Conservation (phyloP, 2,888 invertebrate genomes). For the Drosophila leonis region DNA sequence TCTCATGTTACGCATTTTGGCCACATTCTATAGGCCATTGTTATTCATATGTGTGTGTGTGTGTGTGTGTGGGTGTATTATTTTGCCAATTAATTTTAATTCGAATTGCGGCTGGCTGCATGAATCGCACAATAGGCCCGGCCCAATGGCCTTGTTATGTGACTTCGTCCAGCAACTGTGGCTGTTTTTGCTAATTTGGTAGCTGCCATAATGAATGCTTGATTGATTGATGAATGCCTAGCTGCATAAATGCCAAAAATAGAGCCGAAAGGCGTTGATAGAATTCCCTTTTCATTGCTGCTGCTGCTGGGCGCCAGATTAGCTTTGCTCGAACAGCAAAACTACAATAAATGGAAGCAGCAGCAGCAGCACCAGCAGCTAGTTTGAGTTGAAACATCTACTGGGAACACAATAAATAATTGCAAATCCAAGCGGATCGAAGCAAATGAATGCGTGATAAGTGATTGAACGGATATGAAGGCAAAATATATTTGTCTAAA, state of each 20-base stretch:
- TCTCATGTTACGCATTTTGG: constrained; percentile 35
- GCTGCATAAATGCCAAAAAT: constrained; percentile 43
- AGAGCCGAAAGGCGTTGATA: no score
- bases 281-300: constrained; percentile 66
- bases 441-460: constrained; percentile 7
- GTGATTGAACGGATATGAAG: constrained; percentile 9
- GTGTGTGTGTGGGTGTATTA: constrained; percentile 15
- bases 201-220: constrained; percentile 65
- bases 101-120: constrained; percentile 21
- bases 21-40: constrained; percentile 29
- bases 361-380: not conserved
- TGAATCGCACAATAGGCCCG: constrained; percentile 27
- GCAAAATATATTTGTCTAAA: not conserved
- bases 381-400: not conserved
- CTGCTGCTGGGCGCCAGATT: not conserved
- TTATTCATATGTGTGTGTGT: constrained; percentile 17
- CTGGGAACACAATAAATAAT: constrained; percentile 33
- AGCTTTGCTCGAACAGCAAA: not conserved
- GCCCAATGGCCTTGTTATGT: constrained; percentile 15
- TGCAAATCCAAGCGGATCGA: not conserved
- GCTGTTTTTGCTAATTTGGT: constrained; percentile 62
- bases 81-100: constrained; percentile 50
- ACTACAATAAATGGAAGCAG: not conserved
- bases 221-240: constrained; percentile 50
- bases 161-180: constrained; percentile 7